Conservation (phyloP, 2,888 invertebrate species). For the Cryptocephalus moraei region DNA sequence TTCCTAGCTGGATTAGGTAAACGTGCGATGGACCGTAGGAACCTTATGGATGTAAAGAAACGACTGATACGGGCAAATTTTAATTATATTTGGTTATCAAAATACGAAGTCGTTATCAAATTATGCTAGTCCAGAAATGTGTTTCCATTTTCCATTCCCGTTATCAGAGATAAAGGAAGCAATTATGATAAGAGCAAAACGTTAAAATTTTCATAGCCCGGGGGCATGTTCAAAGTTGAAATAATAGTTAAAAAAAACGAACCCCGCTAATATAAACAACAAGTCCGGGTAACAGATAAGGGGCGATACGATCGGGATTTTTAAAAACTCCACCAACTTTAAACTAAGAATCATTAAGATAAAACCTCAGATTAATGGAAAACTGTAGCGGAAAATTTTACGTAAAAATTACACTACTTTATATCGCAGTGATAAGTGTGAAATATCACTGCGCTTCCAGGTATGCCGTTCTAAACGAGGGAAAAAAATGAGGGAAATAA, state of each 20-base stretch:
- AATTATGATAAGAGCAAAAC: too few relatives aligned
- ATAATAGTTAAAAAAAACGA: conserved; percentile 7
- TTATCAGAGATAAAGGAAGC: too few relatives aligned
- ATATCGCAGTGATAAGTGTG: conserved; percentile 39
- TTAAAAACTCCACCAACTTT: conserved; percentile 37
- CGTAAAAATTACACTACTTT: conserved; percentile 41
- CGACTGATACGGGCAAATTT: too few relatives aligned
- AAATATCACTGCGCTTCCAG: conserved; percentile 37
- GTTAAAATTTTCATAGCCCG: conserved; percentile 4
- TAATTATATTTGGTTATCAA: too few relatives aligned
- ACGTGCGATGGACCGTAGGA: too few relatives aligned
- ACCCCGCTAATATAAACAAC: conserved; percentile 25
- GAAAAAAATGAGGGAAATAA: conserved; percentile 33
- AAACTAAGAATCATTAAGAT: conserved; percentile 41
- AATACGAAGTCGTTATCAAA: too few relatives aligned
- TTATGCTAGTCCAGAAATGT: too few relatives aligned
- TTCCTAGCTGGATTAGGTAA: too few relatives aligned
- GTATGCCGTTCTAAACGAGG: conserved; percentile 24
- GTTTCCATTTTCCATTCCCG: too few relatives aligned
- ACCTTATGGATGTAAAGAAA: too few relatives aligned
- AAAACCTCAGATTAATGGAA: conserved; percentile 40
- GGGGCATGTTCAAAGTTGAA: conserved; percentile 2
- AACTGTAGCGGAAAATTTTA: conserved; percentile 41
- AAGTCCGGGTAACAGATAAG: conserved; percentile 27
- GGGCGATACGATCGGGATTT: conserved; percentile 27